Evolutionary conservation across 2,797 vertebrate genomes (phyloP), one percentile per base, ranked within the genome.

Genomic region (Coluber constrictor): DNA sequence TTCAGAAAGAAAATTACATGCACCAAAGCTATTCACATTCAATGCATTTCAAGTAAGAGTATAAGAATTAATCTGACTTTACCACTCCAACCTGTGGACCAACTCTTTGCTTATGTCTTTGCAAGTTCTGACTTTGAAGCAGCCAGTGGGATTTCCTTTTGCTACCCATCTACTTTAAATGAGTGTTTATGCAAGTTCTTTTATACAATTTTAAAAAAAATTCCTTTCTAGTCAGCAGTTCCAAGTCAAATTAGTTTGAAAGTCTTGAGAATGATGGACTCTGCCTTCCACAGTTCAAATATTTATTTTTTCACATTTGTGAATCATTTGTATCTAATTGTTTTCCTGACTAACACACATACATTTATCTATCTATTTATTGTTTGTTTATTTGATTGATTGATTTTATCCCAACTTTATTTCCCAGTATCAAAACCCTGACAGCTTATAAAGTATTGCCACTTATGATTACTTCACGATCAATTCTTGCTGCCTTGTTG

Each of bases 201-300:
- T 94, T 0, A 0, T 91, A 92, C 25, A 90, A 87, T 63, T 63
- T 18, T 1, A 0, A 32, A 32, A 95, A 0, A 32, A 32, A 95
- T 96, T 95, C 93, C 94, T 96, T 95, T 47, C 95, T 97, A 97
- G 93, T 95, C 95, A 91, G 23, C 90, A 56, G 27, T 61, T 92
- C 90, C 88, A 93, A 55, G 93, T 94, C 92, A 93, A 88, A 94
- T 88, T 86, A 61, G 88, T 94, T 96, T 96, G 94, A 89, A 94
- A 7, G 88, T 93, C 89, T 94, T 66, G 90, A 92, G 32, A 94
- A 95, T 91, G 12, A 88, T 88, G 92, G 66, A 90, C 93, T 32
- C 13, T 18, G 18, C 8, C 55, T 93, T 70, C 88, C 66, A 15
- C 83, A 86, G 61, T 95, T 94, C 89, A 86, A 94, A 95, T 89